These are phyloP conservation scores for Sarcophilus harrisii DNA, from an alignment of 2,797 vertebrate species.

Conservation along the genomic window DNA sequence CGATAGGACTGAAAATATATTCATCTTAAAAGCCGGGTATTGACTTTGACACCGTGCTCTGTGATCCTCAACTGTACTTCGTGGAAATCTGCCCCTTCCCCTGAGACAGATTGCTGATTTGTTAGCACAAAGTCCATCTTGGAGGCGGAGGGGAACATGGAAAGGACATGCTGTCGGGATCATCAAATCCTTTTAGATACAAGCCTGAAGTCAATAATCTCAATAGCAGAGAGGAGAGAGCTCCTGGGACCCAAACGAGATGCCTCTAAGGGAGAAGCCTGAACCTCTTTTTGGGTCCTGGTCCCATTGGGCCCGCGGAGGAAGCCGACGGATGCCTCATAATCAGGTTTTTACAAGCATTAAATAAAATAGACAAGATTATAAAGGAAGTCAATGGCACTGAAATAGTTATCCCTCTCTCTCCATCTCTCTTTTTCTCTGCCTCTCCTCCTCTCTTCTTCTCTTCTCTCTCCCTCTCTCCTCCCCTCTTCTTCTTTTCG, in stretches of 20 bases:
- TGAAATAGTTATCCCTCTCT: not conserved
- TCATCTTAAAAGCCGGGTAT: not conserved
- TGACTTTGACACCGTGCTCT: constrained; percentile 16
- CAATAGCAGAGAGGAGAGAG: constrained; percentile 14
- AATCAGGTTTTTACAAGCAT: not conserved
- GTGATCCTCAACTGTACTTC: not conserved
- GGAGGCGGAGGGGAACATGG: not conserved
- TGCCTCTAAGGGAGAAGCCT: not conserved
- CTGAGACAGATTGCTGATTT: not conserved
- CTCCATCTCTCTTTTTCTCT: not conserved
- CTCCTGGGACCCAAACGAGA: constrained; percentile 11
- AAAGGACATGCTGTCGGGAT: not conserved
- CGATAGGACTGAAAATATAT: not conserved
- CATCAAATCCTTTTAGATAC: constrained; percentile 11
- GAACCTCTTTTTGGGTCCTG: not conserved
- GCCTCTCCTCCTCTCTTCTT: no score
- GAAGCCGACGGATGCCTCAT: not conserved
- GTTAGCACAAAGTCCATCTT: not conserved
- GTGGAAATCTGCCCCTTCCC: constrained; percentile 23
- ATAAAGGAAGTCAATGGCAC: not conserved
- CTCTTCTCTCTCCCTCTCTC: no score
- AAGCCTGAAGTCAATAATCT: constrained; percentile 29
- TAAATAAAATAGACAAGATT: not conserved
- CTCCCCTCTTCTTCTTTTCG: no score
- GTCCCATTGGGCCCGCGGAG: not conserved